Conservation (phyloP, 2,113 vertebrate genomes). For the Tenrec ecaudatus region DNA sequence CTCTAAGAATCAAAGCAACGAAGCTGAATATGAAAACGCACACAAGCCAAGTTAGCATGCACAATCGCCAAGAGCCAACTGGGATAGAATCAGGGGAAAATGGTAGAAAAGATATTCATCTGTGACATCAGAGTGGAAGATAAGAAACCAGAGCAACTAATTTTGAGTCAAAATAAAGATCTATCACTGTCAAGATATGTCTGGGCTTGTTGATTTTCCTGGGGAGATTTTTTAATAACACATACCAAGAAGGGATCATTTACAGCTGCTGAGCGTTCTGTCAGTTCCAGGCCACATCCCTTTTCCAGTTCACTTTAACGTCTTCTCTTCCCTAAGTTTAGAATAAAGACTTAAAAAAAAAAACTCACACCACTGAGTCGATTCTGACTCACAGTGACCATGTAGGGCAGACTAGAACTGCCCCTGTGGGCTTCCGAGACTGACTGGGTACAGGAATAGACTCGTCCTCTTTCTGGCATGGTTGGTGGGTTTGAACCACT, state of each 20-base stretch:
- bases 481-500: no score
- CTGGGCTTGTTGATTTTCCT: constrained; percentile 44
- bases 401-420: no score
- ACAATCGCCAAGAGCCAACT: not conserved
- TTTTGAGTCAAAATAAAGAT: constrained; percentile 68
- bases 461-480: no score
- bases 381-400: no score
- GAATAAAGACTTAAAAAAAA: no score
- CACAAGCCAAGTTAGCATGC: not conserved
- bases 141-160: constrained; percentile 66
- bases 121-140: constrained; percentile 50
- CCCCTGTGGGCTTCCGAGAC: no score
- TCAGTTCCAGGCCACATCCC: constrained; percentile 1
- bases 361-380: no score
- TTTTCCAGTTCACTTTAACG: not conserved
- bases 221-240: constrained; percentile 39
- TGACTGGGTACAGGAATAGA: no score
- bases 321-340: not conserved
- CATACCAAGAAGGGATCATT: constrained; percentile 7
- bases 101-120: constrained; percentile 60
- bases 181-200: constrained; percentile 59
- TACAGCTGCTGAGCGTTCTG: not conserved
- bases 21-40: not conserved
- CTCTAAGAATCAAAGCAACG: constrained; percentile 25
- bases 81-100: constrained; percentile 27